Evolutionary conservation across 1,140 invertebrate species (phyloP).

Genomic region (Ceratina calcarata): DNA sequence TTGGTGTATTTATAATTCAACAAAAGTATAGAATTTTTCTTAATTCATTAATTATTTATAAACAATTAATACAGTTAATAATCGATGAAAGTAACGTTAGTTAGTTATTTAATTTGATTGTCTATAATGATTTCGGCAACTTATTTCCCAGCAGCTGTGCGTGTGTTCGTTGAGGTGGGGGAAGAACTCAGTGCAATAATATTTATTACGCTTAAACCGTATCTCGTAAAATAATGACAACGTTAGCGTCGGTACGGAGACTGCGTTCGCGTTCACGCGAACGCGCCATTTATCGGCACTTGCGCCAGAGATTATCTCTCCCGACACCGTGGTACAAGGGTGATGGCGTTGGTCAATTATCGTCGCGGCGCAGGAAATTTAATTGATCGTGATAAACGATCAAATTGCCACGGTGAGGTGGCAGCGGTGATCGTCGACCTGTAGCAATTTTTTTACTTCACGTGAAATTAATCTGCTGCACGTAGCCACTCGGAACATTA

Average conservation of each 20-base stretch:
- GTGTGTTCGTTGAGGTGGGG: neutral
- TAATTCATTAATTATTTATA: too few relatives aligned
- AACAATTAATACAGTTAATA: too few relatives aligned
- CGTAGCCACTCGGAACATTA: slow-evolving; percentile 28
- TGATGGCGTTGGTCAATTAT: slow-evolving; percentile 67
- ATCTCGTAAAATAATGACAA: slow-evolving; percentile 68
- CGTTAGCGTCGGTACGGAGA: slow-evolving; percentile 50
- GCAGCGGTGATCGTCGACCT: neutral
- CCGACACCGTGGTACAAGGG: slow-evolving; percentile 55
- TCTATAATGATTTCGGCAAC: too few relatives aligned
- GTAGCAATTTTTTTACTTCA: slow-evolving; percentile 1
- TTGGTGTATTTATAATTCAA: too few relatives aligned
- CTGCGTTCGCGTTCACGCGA: slow-evolving; percentile 62
- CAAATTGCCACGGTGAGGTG: slow-evolving; percentile 54
- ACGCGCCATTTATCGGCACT: slow-evolving; percentile 66
- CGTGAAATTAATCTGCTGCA: slow-evolving; percentile 35
- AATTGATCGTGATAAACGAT: slow-evolving; percentile 68
- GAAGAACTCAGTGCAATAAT: slow-evolving; percentile 50
- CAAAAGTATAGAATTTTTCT: too few relatives aligned
- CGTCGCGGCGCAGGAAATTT: slow-evolving; percentile 63
- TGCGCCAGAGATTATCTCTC: slow-evolving; percentile 60
- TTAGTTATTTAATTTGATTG: too few relatives aligned
- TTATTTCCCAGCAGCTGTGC: too few relatives aligned
- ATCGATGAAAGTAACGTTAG: too few relatives aligned
- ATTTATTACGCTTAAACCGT: slow-evolving; percentile 64